A percentile compares a stretch with the other conserved stretches of the same genome.
These are phyloP conservation scores for Pardalotus punctatus DNA, from an alignment of 2,113 vertebrate species.

Conservation along the genomic window DNA sequence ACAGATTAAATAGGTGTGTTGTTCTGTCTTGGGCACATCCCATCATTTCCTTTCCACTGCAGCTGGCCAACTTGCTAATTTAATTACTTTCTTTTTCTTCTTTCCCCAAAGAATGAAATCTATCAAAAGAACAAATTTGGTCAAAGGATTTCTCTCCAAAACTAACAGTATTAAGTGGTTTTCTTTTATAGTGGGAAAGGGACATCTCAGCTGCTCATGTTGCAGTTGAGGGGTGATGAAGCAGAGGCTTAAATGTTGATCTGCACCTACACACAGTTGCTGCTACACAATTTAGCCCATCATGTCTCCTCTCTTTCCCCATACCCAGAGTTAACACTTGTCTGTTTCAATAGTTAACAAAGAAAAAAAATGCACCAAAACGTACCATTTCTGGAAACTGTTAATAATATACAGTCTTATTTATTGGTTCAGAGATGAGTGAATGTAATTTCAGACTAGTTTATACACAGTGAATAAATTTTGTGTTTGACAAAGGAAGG, in stretches of 20 bases:
- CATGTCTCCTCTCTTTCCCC: rapidly evolving
- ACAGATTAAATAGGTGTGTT: constrained; percentile 44
- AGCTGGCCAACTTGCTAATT: constrained; percentile 33
- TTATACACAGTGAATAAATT: neutral
- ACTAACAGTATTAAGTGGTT: neutral
- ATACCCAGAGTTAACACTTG: neutral
- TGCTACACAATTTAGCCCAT: neutral
- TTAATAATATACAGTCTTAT: neutral
- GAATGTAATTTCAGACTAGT: neutral
- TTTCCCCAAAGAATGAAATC: neutral
- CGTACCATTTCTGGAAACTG: neutral
- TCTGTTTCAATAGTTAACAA: neutral
- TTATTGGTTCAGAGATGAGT: neutral
- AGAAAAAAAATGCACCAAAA: neutral
- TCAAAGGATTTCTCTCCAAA: neutral
- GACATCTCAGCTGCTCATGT: neutral
- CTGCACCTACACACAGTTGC: neutral
- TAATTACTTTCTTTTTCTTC: constrained; percentile 23
- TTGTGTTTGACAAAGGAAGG: neutral
- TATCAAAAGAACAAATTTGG: neutral
- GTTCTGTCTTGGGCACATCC: constrained; percentile 4
- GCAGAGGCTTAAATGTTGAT: neutral
- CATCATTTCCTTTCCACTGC: constrained; percentile 40
- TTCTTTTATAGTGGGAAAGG: neutral
- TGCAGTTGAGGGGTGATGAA: neutral